These are phyloP conservation scores for Ethmia dodecea DNA, from an alignment of 2,888 invertebrate species.

Conservation along the genomic window DNA sequence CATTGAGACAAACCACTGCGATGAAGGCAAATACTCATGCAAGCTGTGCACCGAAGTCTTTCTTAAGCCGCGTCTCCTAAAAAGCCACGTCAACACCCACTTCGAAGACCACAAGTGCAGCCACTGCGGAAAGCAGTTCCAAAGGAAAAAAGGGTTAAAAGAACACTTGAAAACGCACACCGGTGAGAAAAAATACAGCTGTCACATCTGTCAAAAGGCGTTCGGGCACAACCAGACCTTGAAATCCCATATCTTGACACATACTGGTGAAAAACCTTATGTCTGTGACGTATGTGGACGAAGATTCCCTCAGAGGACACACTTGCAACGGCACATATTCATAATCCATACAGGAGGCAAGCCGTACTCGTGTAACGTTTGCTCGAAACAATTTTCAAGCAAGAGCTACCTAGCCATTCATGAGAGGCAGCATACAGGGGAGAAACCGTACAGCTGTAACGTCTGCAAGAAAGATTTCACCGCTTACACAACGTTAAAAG, in stretches of 20 bases:
- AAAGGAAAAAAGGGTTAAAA: constrained; percentile 52
- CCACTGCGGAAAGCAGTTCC: constrained; percentile 50
- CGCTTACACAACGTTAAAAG: constrained; percentile 60
- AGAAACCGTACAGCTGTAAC: constrained; percentile 53
- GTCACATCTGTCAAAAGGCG: constrained; percentile 45
- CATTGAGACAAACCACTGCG: constrained; percentile 35
- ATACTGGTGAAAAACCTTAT: constrained; percentile 58
- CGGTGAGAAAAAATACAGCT: constrained; percentile 49
- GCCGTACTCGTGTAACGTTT: constrained; percentile 48
- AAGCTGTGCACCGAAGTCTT: constrained; percentile 42
- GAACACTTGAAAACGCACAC: constrained; percentile 62
- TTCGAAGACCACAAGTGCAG: constrained; percentile 50
- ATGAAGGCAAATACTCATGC: constrained; percentile 41
- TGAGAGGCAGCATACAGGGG: constrained; percentile 57
- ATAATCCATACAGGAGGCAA: constrained; percentile 59
- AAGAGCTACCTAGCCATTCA: constrained; percentile 62
- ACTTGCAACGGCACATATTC: constrained; percentile 57
- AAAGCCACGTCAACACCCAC: constrained; percentile 49
- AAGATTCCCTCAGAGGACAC: constrained; percentile 55
- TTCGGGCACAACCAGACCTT: constrained; percentile 61
- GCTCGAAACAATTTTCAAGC: constrained; percentile 59
- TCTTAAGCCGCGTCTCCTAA: constrained; percentile 43
- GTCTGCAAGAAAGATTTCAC: constrained; percentile 62
- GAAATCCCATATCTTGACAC: constrained; percentile 58
- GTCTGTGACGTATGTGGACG: constrained; percentile 60